A percentile compares a stretch with the other conserved stretches of the same genome.
phyloP scores from a whole-genome alignment of 2,888 invertebrate genomes.

The Tenthredo distinguenda region DNA sequence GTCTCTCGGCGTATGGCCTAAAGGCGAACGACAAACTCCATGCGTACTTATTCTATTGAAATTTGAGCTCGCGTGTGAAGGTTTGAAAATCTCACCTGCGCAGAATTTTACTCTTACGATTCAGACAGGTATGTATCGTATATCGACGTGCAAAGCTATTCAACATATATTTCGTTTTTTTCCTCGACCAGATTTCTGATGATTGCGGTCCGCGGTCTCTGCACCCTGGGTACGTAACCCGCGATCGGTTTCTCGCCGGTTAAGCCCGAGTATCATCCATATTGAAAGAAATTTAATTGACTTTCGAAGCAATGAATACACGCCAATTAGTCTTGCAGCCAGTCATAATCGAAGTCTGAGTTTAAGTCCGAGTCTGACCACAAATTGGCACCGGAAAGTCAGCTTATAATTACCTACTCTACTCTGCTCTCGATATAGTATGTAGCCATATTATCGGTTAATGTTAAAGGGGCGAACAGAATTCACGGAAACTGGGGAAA shows the following conservation, averaged over 20 bases:
- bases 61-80: not conserved
- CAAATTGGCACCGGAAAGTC: slow-evolving; percentile 4
- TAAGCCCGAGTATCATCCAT: not conserved
- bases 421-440: too few species aligned
- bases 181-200: not conserved
- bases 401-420: too few species aligned
- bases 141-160: not conserved
- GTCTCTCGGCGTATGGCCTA: not conserved
- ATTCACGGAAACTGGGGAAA: too few species aligned
- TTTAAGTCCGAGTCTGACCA: slow-evolving; percentile 11
- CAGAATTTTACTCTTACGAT: not conserved
- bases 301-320: not conserved
- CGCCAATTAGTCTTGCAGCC: not conserved
- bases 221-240: not conserved
- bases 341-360: not conserved
- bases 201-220: not conserved
- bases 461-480: too few species aligned
- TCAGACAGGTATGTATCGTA: not conserved
- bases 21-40: slow-evolving; percentile 17
- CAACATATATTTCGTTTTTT: not conserved
- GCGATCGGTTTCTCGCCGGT: not conserved
- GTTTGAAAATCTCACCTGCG: not conserved
- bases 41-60: slow-evolving; percentile 9
- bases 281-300: not conserved
- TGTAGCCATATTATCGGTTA: too few species aligned